Evolutionary conservation across 1,140 invertebrate genomes (phyloP).

Genomic region (Drosophila nikananu): DNA sequence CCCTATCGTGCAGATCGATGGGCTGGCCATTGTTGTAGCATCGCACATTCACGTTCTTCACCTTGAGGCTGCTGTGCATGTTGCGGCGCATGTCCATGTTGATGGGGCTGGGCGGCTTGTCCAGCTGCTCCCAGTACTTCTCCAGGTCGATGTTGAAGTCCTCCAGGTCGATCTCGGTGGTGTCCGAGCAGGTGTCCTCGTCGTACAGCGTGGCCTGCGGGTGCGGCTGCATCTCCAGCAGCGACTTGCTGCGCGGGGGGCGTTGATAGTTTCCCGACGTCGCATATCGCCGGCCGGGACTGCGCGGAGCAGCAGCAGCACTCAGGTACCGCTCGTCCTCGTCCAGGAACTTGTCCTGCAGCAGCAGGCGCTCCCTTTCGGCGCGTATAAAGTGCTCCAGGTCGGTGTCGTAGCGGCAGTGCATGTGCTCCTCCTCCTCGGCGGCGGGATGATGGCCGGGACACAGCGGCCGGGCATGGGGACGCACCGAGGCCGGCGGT

Average conservation of each 20-base stretch:
- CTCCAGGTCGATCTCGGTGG: slow-evolving; percentile 83
- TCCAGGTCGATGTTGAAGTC: slow-evolving; percentile 85
- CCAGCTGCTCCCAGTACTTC: slow-evolving; percentile 84
- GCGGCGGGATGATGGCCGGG: slow-evolving; percentile 81
- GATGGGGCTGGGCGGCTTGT: slow-evolving; percentile 83
- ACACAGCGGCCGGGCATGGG: slow-evolving; percentile 53
- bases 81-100: slow-evolving; percentile 84
- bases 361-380: slow-evolving; percentile 74
- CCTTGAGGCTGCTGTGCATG: slow-evolving; percentile 82
- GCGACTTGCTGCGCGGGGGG: slow-evolving; percentile 77
- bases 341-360: slow-evolving; percentile 84
- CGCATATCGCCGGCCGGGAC: slow-evolving; percentile 35
- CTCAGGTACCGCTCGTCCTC: slow-evolving; percentile 81
- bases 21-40: slow-evolving; percentile 84
- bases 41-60: slow-evolving; percentile 82
- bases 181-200: slow-evolving; percentile 83
- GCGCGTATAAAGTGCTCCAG: slow-evolving; percentile 83
- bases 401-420: slow-evolving; percentile 84
- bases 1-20: slow-evolving; percentile 81
- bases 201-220: slow-evolving; percentile 78
- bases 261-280: slow-evolving; percentile 53
- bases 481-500: slow-evolving; percentile 12
- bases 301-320: slow-evolving; percentile 35
- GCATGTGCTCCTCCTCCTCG: slow-evolving; percentile 82
- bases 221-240: slow-evolving; percentile 82